phyloP scores from a whole-genome alignment of 2,797 vertebrate species.

The Sphenodon punctatus region DNA sequence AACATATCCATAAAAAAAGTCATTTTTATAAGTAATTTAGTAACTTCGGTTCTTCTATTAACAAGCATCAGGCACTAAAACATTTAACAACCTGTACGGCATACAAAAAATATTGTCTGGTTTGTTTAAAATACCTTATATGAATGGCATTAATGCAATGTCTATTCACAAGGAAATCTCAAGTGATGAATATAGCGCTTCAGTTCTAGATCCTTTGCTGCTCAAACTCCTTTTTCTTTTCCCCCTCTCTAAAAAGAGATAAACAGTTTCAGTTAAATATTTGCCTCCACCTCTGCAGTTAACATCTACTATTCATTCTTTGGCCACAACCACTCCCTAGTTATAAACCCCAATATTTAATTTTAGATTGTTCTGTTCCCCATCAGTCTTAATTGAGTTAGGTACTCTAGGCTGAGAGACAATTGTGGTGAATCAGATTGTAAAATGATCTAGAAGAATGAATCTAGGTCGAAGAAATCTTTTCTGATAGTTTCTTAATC shows the following conservation, averaged over 20 bases:
- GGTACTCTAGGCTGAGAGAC: constrained; percentile 38
- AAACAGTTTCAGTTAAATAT: constrained; percentile 44
- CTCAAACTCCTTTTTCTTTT: constrained; percentile 24
- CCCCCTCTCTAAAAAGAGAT: constrained; percentile 54
- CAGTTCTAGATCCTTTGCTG: constrained; percentile 23
- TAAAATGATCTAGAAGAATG: constrained; percentile 14
- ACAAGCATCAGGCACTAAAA: background rate
- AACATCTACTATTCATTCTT: constrained; percentile 1
- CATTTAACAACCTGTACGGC: background rate
- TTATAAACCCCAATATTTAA: constrained; percentile 40
- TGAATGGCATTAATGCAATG: constrained; percentile 19
- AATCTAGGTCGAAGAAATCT: background rate
- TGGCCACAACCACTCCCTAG: background rate
- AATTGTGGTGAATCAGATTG: constrained; percentile 22
- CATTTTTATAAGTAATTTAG: background rate
- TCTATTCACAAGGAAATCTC: constrained; percentile 28
- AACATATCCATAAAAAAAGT: background rate
- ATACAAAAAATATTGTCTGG: background rate
- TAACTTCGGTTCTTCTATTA: background rate
- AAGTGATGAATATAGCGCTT: constrained; percentile 2
- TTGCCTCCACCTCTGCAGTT: background rate
- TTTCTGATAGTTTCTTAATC: background rate
- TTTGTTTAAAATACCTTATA: constrained; percentile 68
- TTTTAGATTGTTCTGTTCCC: constrained; percentile 9
- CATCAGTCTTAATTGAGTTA: constrained; percentile 12